Percentiles rank a stretch among this genome's conserved stretches.
These are phyloP conservation scores for Cirrhinus mrigala DNA, from an alignment of 2,797 vertebrate genomes.

Conservation along the genomic window DNA sequence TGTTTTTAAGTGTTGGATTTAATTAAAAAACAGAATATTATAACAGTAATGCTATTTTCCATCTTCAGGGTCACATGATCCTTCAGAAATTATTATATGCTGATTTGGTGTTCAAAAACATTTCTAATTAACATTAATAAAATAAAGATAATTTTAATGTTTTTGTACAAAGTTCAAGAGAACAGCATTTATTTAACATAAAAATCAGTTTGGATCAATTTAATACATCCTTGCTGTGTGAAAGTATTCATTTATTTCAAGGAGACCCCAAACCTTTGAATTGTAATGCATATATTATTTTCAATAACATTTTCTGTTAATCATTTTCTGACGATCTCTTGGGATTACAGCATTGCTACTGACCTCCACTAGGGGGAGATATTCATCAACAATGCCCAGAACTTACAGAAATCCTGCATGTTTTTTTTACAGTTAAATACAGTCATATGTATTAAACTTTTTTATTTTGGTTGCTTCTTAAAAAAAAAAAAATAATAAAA, in stretches of 20 bases:
- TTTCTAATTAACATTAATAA: no score
- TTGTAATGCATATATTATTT: neutral
- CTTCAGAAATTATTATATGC: neutral
- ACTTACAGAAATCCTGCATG: neutral
- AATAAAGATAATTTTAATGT: no score
- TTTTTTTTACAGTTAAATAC: conserved; percentile 6
- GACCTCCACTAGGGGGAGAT: conserved; percentile 57
- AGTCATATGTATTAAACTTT: neutral
- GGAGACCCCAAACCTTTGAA: neutral
- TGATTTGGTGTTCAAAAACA: neutral
- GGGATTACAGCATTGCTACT: neutral
- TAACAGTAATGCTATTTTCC: neutral
- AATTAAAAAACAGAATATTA: neutral
- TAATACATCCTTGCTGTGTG: neutral
- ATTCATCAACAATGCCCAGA: conserved; percentile 34
- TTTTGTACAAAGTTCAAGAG: no score
- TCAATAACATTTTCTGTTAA: neutral
- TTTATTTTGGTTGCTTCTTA: neutral
- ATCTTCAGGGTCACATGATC: neutral
- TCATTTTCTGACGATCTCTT: neutral
- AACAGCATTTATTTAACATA: neutral
- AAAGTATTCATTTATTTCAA: neutral
- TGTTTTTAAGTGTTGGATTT: neutral
- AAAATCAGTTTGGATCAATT: neutral
- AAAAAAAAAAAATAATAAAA: neutral